phyloP scores from a whole-genome alignment of 2,888 invertebrate genomes.

The Ennomos fuscantarius region DNA sequence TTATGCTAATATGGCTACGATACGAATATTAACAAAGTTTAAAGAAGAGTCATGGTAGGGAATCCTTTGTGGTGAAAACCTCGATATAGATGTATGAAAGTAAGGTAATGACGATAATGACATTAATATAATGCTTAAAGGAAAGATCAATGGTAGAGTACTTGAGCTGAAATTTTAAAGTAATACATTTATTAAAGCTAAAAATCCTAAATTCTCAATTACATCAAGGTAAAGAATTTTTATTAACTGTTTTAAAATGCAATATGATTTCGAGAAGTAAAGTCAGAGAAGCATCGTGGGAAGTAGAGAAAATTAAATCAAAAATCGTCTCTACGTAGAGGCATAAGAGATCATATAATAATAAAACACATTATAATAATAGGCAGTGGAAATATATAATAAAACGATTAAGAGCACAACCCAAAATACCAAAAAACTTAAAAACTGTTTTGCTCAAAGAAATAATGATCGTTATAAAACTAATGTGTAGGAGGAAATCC shows the following conservation, averaged over 20 bases:
- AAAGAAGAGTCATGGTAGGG: constrained; percentile 10
- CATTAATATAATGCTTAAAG: no score
- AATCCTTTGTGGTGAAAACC: not conserved
- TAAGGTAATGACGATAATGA: no score
- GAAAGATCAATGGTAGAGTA: no score
- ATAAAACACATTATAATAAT: constrained; percentile 28
- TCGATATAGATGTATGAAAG: no score
- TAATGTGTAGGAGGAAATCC: constrained; percentile 30
- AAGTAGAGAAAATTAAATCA: constrained; percentile 25
- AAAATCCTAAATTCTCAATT: no score
- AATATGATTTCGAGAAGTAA: not conserved
- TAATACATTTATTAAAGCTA: no score
- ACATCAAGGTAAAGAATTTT: no score
- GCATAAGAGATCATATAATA: constrained; percentile 26
- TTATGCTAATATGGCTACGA: constrained; percentile 37
- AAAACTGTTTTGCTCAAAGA: constrained; percentile 16
- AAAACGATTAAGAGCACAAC: constrained; percentile 28
- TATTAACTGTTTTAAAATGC: not conserved
- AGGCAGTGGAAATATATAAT: constrained; percentile 28
- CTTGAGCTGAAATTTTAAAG: no score
- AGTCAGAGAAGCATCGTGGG: constrained; percentile 24
- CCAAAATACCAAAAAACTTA: constrained; percentile 15
- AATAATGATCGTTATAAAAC: constrained; percentile 22
- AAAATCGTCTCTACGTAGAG: constrained; percentile 4
- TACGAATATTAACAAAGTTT: constrained; percentile 25